Base-by-base conservation (phyloP, 2,113 vertebrate species). In the Desmodus rotundus region DNA sequence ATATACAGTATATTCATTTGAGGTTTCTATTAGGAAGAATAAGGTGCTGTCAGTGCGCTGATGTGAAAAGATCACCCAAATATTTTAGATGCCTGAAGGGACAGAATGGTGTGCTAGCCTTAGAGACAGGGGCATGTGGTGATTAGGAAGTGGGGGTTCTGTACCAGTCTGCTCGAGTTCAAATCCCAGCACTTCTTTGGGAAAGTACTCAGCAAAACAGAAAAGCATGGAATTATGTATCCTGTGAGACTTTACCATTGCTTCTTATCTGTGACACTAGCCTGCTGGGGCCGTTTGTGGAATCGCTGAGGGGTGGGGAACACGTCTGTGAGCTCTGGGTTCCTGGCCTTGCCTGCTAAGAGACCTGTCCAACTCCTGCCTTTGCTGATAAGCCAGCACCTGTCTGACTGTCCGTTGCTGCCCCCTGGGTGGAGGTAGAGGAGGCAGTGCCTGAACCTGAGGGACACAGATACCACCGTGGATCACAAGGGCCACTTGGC, bases 181-280 rank as follows among this genome's bases (percentile, higher is more conserved):
- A 17, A 67, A 54, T 47, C 56, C 50, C n/a, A 63, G 70, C 16
- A 74, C 56, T 85, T 33, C 24, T 78, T 15, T 26, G 17, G n/a
- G 38, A 65, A 67, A 24, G 41, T 38, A 31, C 56, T 81, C 36
- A 41, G 73, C 78, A 67, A 89, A 74, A 28, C 7, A 47, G 65
- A 74, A 74, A 56, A 65, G 61, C 70, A 22, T 54, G 47, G 63
- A 52, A 5, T 58, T 38, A 33, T 7, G 6, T 58, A 10, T 26
- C 4, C 0, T 8, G 7, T 2, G 33, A 36, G 87, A 7, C 33
- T 80, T 19, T 22, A 2, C 47, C 4, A 1, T 6, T 2, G 7
- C 36, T 54, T 73, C 20, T 31, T 56, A 1, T 38, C 58, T 33
- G 31, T 41, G 87, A 11, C 70, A 16, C 47, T 3, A 1, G 61